phyloP scores from a whole-genome alignment of 1,140 invertebrate species.

The Drosophila auraria region DNA sequence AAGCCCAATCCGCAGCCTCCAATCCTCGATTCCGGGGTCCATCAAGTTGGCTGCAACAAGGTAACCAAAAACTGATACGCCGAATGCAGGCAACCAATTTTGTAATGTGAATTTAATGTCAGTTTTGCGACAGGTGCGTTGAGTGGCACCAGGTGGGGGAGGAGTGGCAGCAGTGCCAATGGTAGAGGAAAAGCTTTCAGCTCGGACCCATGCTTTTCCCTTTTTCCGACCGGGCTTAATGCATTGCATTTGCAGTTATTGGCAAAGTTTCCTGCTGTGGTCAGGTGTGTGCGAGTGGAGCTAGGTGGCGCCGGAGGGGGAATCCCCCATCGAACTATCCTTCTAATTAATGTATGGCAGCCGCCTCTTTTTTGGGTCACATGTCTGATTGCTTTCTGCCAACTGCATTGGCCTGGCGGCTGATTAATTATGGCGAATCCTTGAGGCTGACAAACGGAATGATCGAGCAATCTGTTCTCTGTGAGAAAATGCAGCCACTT shows the following conservation, averaged over 20 bases:
- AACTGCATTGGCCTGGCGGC: slow-evolving; percentile 19
- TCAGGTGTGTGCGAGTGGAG: slow-evolving; percentile 1
- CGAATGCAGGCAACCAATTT: slow-evolving; percentile 78
- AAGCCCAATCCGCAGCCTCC: slow-evolving; percentile 5
- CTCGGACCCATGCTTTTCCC: background rate
- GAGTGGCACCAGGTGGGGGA: slow-evolving; percentile 29
- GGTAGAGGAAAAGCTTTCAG: slow-evolving; percentile 42
- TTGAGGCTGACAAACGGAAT: slow-evolving; percentile 20
- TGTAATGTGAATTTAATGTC: slow-evolving; percentile 82
- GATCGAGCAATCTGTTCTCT: background rate
- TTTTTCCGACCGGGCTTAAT: slow-evolving; percentile 52
- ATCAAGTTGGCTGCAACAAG: slow-evolving; percentile 35
- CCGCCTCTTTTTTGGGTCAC: slow-evolving; percentile 6
- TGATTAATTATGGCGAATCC: slow-evolving; percentile 26
- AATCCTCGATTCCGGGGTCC: background rate
- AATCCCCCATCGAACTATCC: background rate
- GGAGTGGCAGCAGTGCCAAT: background rate
- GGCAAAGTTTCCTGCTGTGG: slow-evolving; percentile 64
- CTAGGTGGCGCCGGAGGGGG: too few relatives aligned
- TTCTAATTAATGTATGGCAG: slow-evolving; percentile 16
- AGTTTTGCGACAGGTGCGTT: slow-evolving; percentile 79
- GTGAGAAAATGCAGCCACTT: background rate
- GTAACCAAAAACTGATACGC: slow-evolving; percentile 74
- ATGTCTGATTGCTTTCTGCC: slow-evolving; percentile 1
- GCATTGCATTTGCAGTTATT: slow-evolving; percentile 81